Evolutionary conservation across 2,888 invertebrate genomes (phyloP), one percentile per base, ranked within the genome.

Genomic region (Philopedon plagiatum): DNA sequence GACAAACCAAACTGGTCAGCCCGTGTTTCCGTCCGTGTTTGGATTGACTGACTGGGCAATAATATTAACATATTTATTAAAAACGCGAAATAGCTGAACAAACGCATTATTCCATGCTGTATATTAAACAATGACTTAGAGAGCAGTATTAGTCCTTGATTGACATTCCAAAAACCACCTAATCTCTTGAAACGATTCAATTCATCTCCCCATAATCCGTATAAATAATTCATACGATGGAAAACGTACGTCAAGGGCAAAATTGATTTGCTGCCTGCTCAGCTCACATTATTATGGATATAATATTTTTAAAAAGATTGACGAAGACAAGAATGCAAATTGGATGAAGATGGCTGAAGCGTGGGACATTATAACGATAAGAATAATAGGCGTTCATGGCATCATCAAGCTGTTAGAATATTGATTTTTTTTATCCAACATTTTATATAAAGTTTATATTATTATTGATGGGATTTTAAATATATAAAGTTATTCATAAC

Each of bases 161-260:
- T 32, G 32, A n/a, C n/a, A 56, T 37, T 56, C 18, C 13, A 21
- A 19, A 23, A 21, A 19, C 9, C 21, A 21, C n/a, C 21, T 21
- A 46, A 46, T n/a, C 46, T 46, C 46, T 46, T 46, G 19, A 46
- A 46, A 23, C 11, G 23, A 19, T 46, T 51, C 51, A 26, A n/a
- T 51, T 51, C 51, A 15, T 51, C 29, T 29, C 26, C 8, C 18
- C 13, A 7, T 29, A 15, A 51, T 29, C 13, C 13, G 8, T 11
- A 51, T 51, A 51, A 51, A 51, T 51, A 51, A 51, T 51, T 51
- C 51, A 51, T 51, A 51, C 8, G 13, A 5, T 26, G 13, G 29
- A 51, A 51, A 51, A 51, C 29, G 15, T 26, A 29, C 51, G 51
- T 51, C 51, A 51, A 51, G 51, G 51, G 51, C 51, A 51, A 51